Evolutionary conservation across 2,113 vertebrate species (phyloP), one percentile per base, ranked within the genome.

Genomic region (Pavo muticus): DNA sequence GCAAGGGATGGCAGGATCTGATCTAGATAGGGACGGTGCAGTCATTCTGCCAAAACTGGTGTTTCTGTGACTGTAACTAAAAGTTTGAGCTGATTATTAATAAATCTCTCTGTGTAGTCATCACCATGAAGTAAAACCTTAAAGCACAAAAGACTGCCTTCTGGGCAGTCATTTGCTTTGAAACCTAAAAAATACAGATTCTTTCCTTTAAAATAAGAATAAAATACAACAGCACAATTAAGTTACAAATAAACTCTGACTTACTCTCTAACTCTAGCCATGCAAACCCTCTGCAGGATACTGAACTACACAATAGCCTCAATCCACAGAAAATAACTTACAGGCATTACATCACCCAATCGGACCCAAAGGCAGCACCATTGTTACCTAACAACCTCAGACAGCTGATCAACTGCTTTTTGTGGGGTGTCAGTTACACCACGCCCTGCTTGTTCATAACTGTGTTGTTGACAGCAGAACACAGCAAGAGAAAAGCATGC

Each of bases 351-450:
- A 78, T 95, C 93, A 93, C 57, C 76, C 5, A 1, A 71, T 42
- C 88, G 86, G 85, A 64, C 88, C 90, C 82, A 93, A 73, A 84
- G 91, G 90, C 87, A 89, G 86, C 47, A 86, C 60, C 72, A 74
- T 37, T 86, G 76, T 95, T 94, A 91, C 85, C 72, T 86, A 94
- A 95, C 87, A 90, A 50, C 72, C 86, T 74, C 75, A 93, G 90
- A 81, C 82, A 93, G 88, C 85, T 94, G 91, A 95, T 94, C 83
- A 95, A 74, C 90, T 90, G 68, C 79, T 88, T 96, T 91, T 80
- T 91, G 92, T 61, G 78, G 82, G 79, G 91, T 95, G 93, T 90
- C 85, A 90, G 4, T 79, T 74, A 94, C 79, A 93, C 79, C 82
- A 60, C 85, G 86, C 84, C 85, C 93, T 84, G 50, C 65, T 60